Base-by-base conservation (phyloP, 2,888 invertebrate species). In the Hydrotaea cyrtoneurina region DNA sequence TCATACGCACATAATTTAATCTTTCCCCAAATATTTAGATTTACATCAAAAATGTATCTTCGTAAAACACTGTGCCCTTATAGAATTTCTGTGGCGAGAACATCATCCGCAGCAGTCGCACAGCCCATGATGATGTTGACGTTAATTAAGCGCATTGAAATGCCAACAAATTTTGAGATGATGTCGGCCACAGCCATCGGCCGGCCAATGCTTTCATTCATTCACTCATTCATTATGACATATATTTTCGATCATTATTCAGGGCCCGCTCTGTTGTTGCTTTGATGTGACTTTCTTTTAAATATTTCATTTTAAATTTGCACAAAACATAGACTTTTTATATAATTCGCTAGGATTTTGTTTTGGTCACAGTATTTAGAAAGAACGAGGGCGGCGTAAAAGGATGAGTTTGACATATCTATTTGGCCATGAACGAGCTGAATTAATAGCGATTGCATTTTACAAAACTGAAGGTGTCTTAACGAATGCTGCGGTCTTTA, bases 121-220 rank as follows among this genome's bases (percentile, higher is more conserved):
- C 36, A 31, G 17, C 31, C 78, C 81, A 78, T 76, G 75, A 81
- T 78, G 46, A 81, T 78, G 59, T 76, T 84, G 31, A 31, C 31
- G 66, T 79, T 84, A 81, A 84, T 84, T 81, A 78, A 78, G 64
- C 81, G 66, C 78, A 39, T 76, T 78, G 46, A 66, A 73, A 31
- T 78, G 76, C 46, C 69, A 83, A 66, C 26, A 43, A 79, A 72
- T 76, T 64, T 75, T 46, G 50, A 72, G 62, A 64, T 43, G 36
- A 64, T 66, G 36, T 66, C 66, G 66, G 17, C 36, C n/a, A 10
- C 64, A 36, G 26, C 19, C 55, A 17, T 8, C n/a, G 23, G 26
- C 8, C 62, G 31, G n/a, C 5, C 31, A 36, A 36, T 15, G 10
- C 62, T 31, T 62, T 36, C 23, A 11, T 59, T 59, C n/a, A 13